phyloP scores from a whole-genome alignment of 2,797 vertebrate species.

The Enteromius thamalakanensis region DNA sequence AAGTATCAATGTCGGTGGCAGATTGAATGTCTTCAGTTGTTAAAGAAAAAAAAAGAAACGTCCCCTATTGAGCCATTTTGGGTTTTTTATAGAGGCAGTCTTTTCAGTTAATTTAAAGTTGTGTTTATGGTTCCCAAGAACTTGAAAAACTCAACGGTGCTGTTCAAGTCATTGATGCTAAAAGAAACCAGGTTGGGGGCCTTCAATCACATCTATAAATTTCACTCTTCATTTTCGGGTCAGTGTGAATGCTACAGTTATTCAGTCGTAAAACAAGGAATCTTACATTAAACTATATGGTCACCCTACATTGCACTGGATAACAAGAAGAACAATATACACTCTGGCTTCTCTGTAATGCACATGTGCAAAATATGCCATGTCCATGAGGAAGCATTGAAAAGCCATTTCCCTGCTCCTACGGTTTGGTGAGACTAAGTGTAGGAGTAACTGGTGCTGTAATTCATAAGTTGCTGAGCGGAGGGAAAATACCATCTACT shows the following conservation, averaged over 20 bases:
- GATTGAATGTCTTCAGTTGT: constrained; percentile 18
- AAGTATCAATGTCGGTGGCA: neutral
- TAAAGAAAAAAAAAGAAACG: neutral
- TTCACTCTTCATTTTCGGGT: neutral
- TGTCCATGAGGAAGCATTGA: constrained; percentile 35
- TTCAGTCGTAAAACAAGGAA: constrained; percentile 15
- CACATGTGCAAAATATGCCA: constrained; percentile 16
- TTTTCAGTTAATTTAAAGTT: constrained; percentile 7
- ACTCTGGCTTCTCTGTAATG: neutral
- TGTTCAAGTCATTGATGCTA: constrained; percentile 11
- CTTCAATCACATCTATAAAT: constrained; percentile 9
- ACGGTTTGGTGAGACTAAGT: constrained; percentile 6
- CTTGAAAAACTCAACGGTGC: neutral
- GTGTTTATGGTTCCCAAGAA: neutral
- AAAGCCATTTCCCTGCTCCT: constrained; percentile 54
- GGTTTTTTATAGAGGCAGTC: neutral
- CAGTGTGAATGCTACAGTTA: constrained; percentile 13
- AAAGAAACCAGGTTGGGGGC: neutral
- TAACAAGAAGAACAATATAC: constrained; percentile 11
- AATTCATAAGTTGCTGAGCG: constrained; percentile 51
- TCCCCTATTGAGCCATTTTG: neutral
- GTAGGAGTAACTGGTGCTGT: constrained; percentile 30
- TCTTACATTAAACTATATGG: neutral
- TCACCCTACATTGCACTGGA: neutral
- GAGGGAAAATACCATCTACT: constrained; percentile 46